Conservation (phyloP, 2,888 invertebrate species). For the Calliphora vomitoria region DNA sequence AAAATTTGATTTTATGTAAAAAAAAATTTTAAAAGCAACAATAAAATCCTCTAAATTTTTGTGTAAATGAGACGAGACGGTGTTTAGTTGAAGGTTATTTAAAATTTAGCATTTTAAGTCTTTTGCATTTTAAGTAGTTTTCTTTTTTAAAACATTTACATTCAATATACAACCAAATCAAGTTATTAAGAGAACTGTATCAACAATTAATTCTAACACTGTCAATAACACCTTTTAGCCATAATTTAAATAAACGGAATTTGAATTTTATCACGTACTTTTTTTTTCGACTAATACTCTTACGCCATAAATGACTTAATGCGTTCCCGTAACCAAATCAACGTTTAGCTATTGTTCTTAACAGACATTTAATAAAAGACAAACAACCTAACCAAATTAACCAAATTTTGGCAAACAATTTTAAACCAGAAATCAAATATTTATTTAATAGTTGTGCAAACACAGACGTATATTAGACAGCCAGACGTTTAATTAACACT, state of each 20-base stretch:
- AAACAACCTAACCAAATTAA: background rate
- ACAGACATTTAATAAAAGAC: background rate
- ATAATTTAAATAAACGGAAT: background rate
- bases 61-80: too few species aligned
- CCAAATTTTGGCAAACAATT: background rate
- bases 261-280: background rate
- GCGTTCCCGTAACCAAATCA: background rate
- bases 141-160: too few species aligned
- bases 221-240: background rate
- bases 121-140: too few species aligned
- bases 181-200: too few species aligned
- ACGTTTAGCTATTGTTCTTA: background rate
- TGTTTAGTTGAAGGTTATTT: too few species aligned
- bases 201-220: too few species aligned
- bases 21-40: too few species aligned
- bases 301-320: slow-evolving; percentile 9
- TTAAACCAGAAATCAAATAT: background rate
- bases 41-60: too few species aligned
- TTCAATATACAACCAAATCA: too few species aligned
- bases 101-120: too few species aligned
- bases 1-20: too few species aligned
- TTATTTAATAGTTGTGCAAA: slow-evolving; percentile 16
- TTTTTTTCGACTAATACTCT: background rate
- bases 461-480: slow-evolving; percentile 32
- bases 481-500: slow-evolving; percentile 63